A percentile compares a stretch with the other conserved stretches of the same genome.
Evolutionary conservation across 2,888 invertebrate genomes (phyloP).

Genomic region (Panzeria rudis): DNA sequence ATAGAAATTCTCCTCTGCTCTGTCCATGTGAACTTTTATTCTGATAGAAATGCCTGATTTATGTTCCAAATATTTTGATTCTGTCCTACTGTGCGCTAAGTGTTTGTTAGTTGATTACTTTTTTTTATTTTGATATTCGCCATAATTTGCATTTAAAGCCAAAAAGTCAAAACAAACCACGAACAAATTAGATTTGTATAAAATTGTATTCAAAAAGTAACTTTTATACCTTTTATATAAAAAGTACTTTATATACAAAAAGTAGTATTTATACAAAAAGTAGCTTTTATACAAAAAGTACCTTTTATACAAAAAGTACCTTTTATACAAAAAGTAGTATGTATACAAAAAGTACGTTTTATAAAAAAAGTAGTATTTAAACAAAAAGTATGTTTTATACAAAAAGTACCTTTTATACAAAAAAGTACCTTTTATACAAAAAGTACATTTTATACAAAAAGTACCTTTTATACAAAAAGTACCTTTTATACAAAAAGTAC

Average conservation of each 20-base stretch:
- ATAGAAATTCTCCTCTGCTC: no score
- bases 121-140: background rate
- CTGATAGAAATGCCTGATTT: no score
- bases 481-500: background rate
- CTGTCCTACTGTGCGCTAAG: no score
- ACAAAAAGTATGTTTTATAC: background rate
- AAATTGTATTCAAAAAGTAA: background rate
- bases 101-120: background rate
- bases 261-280: background rate
- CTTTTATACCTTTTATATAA: background rate
- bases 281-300: background rate
- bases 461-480: background rate
- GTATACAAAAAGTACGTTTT: background rate
- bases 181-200: background rate
- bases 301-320: background rate
- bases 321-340: background rate
- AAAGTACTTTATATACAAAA: background rate
- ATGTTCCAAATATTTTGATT: no score
- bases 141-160: background rate
- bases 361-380: background rate
- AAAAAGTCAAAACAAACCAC: background rate
- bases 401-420: background rate
- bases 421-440: background rate
- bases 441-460: background rate
- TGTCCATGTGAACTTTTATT: no score